phyloP scores from a whole-genome alignment of 1,140 invertebrate genomes.

The Pygmarrhopalites habei region DNA sequence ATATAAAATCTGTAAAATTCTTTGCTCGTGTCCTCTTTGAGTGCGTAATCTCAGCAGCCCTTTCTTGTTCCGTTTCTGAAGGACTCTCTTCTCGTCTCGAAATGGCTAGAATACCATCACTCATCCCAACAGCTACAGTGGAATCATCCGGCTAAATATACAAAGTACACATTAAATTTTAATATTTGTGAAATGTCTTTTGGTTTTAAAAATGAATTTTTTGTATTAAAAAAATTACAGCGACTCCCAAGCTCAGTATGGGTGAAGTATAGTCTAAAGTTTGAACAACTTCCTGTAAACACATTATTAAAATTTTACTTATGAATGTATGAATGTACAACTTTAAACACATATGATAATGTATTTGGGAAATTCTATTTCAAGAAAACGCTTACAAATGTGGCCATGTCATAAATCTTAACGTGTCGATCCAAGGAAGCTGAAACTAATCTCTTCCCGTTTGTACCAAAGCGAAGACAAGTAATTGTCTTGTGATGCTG shows the following conservation, averaged over 20 bases:
- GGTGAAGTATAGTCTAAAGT: conserved; percentile 84
- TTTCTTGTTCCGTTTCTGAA: conserved; percentile 41
- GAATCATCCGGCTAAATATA: conserved; percentile 62
- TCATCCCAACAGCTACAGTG: conserved; percentile 78
- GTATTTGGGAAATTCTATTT: too few relatives aligned
- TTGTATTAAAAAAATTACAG: conserved; percentile 52
- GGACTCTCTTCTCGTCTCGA: conserved; percentile 59
- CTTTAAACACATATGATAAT: too few relatives aligned
- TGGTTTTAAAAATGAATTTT: background rate
- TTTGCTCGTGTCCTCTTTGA: conserved; percentile 43
- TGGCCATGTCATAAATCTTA: conserved; percentile 83
- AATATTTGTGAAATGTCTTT: too few relatives aligned
- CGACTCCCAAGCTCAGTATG: conserved; percentile 73
- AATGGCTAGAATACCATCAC: conserved; percentile 84
- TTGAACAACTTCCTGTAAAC: conserved; percentile 79
- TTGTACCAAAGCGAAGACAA: conserved; percentile 65
- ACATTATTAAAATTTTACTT: too few relatives aligned
- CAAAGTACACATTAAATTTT: background rate
- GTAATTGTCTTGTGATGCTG: conserved; percentile 93
- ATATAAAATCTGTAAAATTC: conserved; percentile 37
- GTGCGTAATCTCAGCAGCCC: conserved; percentile 43
- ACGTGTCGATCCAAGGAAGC: conserved; percentile 87
- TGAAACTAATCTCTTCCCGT: conserved; percentile 74
- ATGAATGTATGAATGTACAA: too few relatives aligned
- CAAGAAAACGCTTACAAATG: too few relatives aligned